A percentile compares a stretch with the other conserved stretches of the same genome.
Evolutionary conservation across 2,113 vertebrate species (phyloP).

Genomic region (Smithornis capensis): DNA sequence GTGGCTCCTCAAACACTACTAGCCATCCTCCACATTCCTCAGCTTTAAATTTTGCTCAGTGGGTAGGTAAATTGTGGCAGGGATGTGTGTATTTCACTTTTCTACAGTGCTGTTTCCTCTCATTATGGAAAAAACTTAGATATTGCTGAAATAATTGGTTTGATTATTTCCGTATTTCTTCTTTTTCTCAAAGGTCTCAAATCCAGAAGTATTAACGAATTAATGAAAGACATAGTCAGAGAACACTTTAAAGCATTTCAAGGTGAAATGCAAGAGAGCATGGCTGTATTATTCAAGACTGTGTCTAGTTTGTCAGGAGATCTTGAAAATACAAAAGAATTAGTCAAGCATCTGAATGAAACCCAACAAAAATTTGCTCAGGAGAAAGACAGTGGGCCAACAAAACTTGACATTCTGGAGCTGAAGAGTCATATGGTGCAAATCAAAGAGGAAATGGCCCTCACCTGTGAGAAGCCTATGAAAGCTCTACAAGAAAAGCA

Average conservation of each 20-base stretch:
- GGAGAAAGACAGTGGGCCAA: conserved; percentile 42
- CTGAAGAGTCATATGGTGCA: conserved; percentile 64
- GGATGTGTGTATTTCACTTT: background rate
- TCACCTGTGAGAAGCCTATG: conserved; percentile 64
- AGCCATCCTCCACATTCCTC: background rate
- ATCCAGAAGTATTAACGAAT: conserved; percentile 66
- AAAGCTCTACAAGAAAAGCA: conserved; percentile 73
- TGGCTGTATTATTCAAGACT: conserved; percentile 75
- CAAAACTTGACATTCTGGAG: conserved; percentile 63
- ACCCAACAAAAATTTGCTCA: conserved; percentile 63
- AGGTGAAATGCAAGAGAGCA: conserved; percentile 68
- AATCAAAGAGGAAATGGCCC: conserved; percentile 68
- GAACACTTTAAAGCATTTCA: conserved; percentile 71
- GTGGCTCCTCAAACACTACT: background rate
- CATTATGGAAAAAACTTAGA: background rate
- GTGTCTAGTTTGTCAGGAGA: conserved; percentile 73
- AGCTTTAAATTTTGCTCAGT: background rate
- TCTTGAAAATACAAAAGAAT: conserved; percentile 70
- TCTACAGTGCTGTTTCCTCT: background rate
- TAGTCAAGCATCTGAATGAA: conserved; percentile 68
- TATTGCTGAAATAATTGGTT: background rate
- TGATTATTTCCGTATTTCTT: background rate
- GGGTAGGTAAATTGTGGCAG: background rate
- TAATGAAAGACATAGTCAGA: conserved; percentile 67
- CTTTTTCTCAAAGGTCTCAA: conserved; percentile 68